Evolutionary conservation across 2,797 vertebrate genomes (phyloP), one percentile per base, ranked within the genome.

Genomic region (Malacoraja senta): DNA sequence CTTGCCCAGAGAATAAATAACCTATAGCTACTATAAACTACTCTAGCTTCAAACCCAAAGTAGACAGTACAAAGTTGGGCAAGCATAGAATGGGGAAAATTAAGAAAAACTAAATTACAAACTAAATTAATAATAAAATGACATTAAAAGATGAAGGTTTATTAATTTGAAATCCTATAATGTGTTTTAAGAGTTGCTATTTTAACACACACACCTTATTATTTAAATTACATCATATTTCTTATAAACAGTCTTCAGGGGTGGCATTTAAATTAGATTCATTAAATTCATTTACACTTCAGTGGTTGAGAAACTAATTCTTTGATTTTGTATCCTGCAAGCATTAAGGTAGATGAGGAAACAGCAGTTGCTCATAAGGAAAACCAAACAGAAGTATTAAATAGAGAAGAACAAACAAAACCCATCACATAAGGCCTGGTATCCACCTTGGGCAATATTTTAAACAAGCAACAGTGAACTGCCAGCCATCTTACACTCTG

Each of bases 241-340:
- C 71, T 92, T 92, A 92, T 53, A 74, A 92, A 92, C 74, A 74
- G 90, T 35, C 90, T 74, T 74, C 90, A 92, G 53, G 90, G 72
- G 71, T 92, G 72, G 35, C 90, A 53, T 76, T 92, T 72, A 92
- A 92, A 92, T 92, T 76, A 92, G 26, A 76, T 92, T 92, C 90
- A 92, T 92, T 92, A 92, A 74, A 92, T 92, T 76, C 38, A 72
- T 92, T 92, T 92, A 92, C 90, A 76, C 90, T 76, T 92, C 90
- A 92, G 71, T 92, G 71, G 90, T 72, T 92, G 38, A 92, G 90
- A 53, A 92, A 58, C 68, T 92, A 92, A 72, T 92, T 71, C 68
- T 76, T 29, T 92, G 72, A 92, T 58, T 92, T n/a, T 92, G 90
- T 38, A 76, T 76, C 21, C 26, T 74, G 90, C 90, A 76, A 3